Base-by-base conservation (phyloP, 2,888 invertebrate genomes). In the Diarsia mendica region DNA sequence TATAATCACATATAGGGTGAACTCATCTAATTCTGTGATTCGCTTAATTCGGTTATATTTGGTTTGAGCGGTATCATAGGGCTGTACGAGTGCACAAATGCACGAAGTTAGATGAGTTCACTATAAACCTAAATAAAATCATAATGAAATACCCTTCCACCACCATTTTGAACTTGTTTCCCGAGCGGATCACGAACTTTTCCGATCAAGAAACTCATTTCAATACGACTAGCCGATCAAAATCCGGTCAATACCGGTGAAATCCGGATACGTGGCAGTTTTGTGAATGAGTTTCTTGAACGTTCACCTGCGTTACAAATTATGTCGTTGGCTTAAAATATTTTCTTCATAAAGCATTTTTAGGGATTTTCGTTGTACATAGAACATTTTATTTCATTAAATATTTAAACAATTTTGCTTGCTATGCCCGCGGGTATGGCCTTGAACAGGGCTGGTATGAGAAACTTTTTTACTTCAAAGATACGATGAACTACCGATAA, bases 341-440 rank as follows among this genome's bases (percentile, higher is more conserved):
- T 86, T 85, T 83, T 79, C 79, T 83, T 79, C 80, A 85, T 88
- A 90, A 90, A 91, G 89, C 88, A 87, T 91, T 89, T 87, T 90
- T 83, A 66, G 84, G 87, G 86, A 89, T 88, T 86, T 89, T 85
- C 75, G 84, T 83, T 79, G 75, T 81, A 68, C 85, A 85, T 85
- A 83, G 84, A 85, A 81, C 84, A 88, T 87, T 89, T 89, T 88
- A 86, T 86, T 85, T 87, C 85, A 89, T 90, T 87, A 89, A 90
- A 89, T 89, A 91, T 91, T 89, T 88, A 87, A 80, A 84, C 86
- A 89, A 89, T 92, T 89, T 89, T 76, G 85, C 79, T 79, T 66
- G 67, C 65, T 69, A 64, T 77, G 79, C 74, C 77, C 77, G 61
- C 44, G 67, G 63, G 65, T 18, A 23, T 68, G 76, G 60, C 82